Base-by-base conservation (phyloP, 1,140 invertebrate species). In the Bursaphelenchus mucronatus region DNA sequence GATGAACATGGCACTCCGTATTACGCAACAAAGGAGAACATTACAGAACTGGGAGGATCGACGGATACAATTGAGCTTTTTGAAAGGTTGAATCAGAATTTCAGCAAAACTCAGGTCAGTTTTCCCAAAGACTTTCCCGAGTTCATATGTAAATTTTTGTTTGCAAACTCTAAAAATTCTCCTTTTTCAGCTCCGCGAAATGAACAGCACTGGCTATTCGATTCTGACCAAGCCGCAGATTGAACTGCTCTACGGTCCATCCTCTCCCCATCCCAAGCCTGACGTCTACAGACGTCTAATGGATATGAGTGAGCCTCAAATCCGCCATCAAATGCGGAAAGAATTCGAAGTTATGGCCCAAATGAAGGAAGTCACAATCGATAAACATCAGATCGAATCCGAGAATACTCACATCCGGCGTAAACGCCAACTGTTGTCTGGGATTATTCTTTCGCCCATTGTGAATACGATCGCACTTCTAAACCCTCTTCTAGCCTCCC, bases 21-120 rank as follows among this genome's bases (percentile, higher is more conserved):
- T 8, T 74, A 74, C 51, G 76, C 76, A 13, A 74, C 73, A 8
- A 75, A 74, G 56, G 46, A 74, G 61, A 74, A 76, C 41, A 58
- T 68, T 8, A 75, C 59, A 17, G 44, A 21, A 55, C 53, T 66
- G 3, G 47, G 63, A 0, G 41, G 21, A 0, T 57, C n/a, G 6
- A 57, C 8, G 11, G 30, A 52, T 0, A 13, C 45, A 11, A 68
- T 70, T 21, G 67, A 68, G 7, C 17, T 54, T 0, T 66, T 13
- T 13, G 11, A 63, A n/a, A 30, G 4, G 30, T 10, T 66, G 50
- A 64, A 66, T 11, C 13, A n/a, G 19, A 67, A 19, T 19, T 58
- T 61, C 15, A 66, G 10, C 30, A 17, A 66, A 19, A 41, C 68
- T 40, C 15, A 71, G 4, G 39, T 68, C 4, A 66, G 11, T 59